These are phyloP conservation scores for Drosophila oshimai DNA, from an alignment of 1,140 invertebrate species.

Conservation along the genomic window DNA sequence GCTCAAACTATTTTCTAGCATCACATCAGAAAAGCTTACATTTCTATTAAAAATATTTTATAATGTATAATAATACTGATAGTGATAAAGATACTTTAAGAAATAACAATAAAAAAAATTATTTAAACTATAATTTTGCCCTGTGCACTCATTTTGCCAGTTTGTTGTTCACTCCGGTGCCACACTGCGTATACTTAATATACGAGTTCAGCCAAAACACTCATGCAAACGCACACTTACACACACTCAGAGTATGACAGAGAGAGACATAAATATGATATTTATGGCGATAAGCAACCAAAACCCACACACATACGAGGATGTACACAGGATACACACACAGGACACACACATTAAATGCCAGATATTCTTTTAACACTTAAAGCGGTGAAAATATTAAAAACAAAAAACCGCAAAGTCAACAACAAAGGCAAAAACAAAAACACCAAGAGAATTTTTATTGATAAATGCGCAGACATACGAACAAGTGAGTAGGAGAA, in stretches of 20 bases:
- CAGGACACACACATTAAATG: constrained; percentile 62
- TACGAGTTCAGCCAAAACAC: constrained; percentile 17
- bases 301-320: constrained; percentile 24
- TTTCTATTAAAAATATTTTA: too few species aligned
- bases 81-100: background rate
- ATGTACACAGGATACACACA: constrained; percentile 41
- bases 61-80: too few species aligned
- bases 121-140: background rate
- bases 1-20: background rate
- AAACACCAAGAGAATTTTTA: constrained; percentile 61
- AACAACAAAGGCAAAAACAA: constrained; percentile 48
- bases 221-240: constrained; percentile 10
- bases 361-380: constrained; percentile 80
- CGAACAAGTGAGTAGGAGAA: background rate
- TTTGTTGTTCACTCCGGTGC: constrained; percentile 27
- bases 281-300: constrained; percentile 68
- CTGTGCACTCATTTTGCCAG: constrained; percentile 17
- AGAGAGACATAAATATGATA: constrained; percentile 53
- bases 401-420: constrained; percentile 79
- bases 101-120: background rate
- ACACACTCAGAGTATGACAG: background rate
- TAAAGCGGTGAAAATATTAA: constrained; percentile 81
- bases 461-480: constrained; percentile 74
- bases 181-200: constrained; percentile 71
- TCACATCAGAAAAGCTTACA: background rate